These are phyloP conservation scores for Plectrocnemia conspersa DNA, from an alignment of 1,140 invertebrate genomes.

Conservation along the genomic window DNA sequence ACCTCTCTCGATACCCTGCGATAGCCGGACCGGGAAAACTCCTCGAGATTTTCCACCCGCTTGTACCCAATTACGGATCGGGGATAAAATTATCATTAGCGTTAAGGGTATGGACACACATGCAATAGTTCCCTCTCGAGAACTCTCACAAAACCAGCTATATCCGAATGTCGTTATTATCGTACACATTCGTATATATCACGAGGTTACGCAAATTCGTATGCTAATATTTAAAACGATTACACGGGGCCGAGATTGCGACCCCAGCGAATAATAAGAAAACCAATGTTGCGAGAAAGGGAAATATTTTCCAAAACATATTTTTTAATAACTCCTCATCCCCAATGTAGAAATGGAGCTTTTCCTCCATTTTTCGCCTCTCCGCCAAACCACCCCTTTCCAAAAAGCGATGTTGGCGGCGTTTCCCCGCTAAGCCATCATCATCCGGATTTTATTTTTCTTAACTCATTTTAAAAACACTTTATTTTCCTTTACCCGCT, in stretches of 20 bases:
- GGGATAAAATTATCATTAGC: too few species aligned
- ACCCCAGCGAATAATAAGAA: slow-evolving; percentile 28
- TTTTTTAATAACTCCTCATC: slow-evolving; percentile 26
- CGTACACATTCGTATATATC: too few species aligned
- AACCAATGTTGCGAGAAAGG: slow-evolving; percentile 28
- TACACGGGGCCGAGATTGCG: too few species aligned
- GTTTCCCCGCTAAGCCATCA: slow-evolving; percentile 21
- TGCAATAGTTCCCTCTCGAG: too few species aligned
- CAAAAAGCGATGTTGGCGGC: too few species aligned
- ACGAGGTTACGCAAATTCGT: neutral
- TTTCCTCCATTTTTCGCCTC: neutral
- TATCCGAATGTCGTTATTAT: too few species aligned
- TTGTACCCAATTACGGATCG: too few species aligned
- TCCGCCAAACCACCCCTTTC: neutral
- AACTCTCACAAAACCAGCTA: too few species aligned
- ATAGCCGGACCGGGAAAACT: slow-evolving; percentile 7
- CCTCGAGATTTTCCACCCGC: too few species aligned
- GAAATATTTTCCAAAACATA: slow-evolving; percentile 35
- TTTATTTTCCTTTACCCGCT: slow-evolving; percentile 34
- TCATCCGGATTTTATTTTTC: slow-evolving; percentile 36
- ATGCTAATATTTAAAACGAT: slow-evolving; percentile 3
- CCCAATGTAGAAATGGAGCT: too few species aligned
- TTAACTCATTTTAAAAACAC: slow-evolving; percentile 37
- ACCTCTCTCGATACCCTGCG: slow-evolving; percentile 1
- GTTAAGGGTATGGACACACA: too few species aligned